A percentile compares a stretch with the other conserved stretches of the same genome.
Conservation (phyloP, 2,888 invertebrate genomes). For the Aplocera efformata region DNA sequence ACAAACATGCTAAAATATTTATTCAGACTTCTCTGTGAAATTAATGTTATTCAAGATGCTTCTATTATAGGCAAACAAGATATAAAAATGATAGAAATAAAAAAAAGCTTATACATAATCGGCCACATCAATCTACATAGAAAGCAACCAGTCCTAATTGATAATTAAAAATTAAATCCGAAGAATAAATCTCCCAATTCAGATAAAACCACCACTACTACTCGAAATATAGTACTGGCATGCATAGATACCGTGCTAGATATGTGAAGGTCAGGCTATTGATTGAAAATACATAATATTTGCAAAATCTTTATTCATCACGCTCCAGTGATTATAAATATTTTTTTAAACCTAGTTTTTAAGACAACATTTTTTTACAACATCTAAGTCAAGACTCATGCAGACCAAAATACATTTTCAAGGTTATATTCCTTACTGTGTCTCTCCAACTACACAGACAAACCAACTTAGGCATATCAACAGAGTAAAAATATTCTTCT, state of each 20-base stretch:
- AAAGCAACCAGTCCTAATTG: conserved; percentile 24
- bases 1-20: conserved; percentile 13
- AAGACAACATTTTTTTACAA: conserved; percentile 31
- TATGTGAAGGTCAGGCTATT: conserved; percentile 40
- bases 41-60: conserved; percentile 20
- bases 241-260: conserved; percentile 26
- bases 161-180: conserved; percentile 14
- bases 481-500: conserved; percentile 23
- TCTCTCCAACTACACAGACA: conserved; percentile 25
- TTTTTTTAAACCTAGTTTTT: conserved; percentile 42
- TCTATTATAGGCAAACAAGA: conserved; percentile 12
- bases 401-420: conserved; percentile 29
- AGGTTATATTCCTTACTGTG: conserved; percentile 21
- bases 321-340: conserved; percentile 61
- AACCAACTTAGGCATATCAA: conserved; percentile 20
- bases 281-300: conserved; percentile 68
- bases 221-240: conserved; percentile 19
- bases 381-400: conserved; percentile 29
- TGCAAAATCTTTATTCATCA: conserved; percentile 67
- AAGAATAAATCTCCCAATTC: conserved; percentile 14
- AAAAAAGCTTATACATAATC: conserved; percentile 15
- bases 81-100: conserved; percentile 4
- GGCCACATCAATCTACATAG: conserved; percentile 12
- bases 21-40: conserved; percentile 1
- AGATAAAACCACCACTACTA: conserved; percentile 23